Conservation (phyloP, 2,888 invertebrate species). For the Pediacus dermestoides region DNA sequence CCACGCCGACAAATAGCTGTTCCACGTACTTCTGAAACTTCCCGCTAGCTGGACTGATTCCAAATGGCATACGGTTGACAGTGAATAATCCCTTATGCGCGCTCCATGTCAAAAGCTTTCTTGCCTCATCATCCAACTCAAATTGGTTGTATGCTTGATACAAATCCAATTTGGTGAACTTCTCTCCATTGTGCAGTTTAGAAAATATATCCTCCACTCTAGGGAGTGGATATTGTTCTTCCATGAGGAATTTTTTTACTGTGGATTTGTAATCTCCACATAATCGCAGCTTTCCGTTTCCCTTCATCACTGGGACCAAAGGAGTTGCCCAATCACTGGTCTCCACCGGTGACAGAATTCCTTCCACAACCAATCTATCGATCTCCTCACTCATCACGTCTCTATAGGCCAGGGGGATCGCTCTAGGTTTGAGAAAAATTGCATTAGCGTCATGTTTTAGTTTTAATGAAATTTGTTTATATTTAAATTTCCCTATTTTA, state of each 20-base stretch:
- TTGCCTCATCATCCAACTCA: slow-evolving; percentile 32
- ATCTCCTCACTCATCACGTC: slow-evolving; percentile 18
- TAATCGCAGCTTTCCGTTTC: slow-evolving; percentile 24
- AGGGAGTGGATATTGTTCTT: slow-evolving; percentile 28
- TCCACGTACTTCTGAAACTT: slow-evolving; percentile 42
- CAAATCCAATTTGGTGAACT: slow-evolving; percentile 28
- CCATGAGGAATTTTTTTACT: slow-evolving; percentile 23
- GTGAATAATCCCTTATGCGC: slow-evolving; percentile 40
- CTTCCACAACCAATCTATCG: slow-evolving; percentile 16
- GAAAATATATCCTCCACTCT: slow-evolving; percentile 30
- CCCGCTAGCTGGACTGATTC: slow-evolving; percentile 39
- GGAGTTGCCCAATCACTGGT: slow-evolving; percentile 28
- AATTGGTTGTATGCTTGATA: slow-evolving; percentile 39
- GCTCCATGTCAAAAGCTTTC: slow-evolving; percentile 30
- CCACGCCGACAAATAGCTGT: slow-evolving; percentile 33
- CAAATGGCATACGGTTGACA: slow-evolving; percentile 40
- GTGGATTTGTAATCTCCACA: slow-evolving; percentile 35
- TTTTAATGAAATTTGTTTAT: slow-evolving; percentile 7
- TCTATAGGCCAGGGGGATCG: slow-evolving; percentile 21
- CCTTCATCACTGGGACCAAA: slow-evolving; percentile 28
- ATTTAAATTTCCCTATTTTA: slow-evolving; percentile 13
- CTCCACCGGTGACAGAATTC: slow-evolving; percentile 13
- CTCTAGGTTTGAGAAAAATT: slow-evolving; percentile 17
- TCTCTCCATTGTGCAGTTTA: slow-evolving; percentile 22
- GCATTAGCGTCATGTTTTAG: slow-evolving; percentile 6